These are phyloP conservation scores for Helostoma temminkii DNA, from an alignment of 2,797 vertebrate species.

Conservation along the genomic window DNA sequence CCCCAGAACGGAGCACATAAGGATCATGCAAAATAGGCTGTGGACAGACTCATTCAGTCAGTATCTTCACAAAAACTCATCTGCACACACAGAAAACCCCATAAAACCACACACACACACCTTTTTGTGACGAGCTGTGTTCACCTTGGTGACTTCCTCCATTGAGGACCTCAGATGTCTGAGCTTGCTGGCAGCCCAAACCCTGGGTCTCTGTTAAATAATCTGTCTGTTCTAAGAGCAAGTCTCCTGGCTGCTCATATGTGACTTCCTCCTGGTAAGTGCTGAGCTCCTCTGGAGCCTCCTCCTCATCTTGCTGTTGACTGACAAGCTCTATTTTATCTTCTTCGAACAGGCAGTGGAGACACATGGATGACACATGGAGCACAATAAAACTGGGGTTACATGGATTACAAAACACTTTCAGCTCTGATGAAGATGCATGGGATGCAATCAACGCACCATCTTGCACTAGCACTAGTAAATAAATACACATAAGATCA, in stretches of 20 bases:
- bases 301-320: conserved; percentile 63
- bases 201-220: conserved; percentile 79
- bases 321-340: conserved; percentile 84
- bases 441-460: conserved; percentile 54
- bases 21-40: conserved; percentile 56
- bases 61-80: conserved; percentile 8
- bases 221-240: conserved; percentile 77
- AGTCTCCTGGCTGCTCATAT: conserved; percentile 70
- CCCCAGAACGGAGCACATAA: conserved; percentile 30
- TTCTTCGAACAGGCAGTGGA: conserved; percentile 79
- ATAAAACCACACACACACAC: conserved; percentile 75
- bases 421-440: conserved; percentile 78
- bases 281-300: conserved; percentile 66
- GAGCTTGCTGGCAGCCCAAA: conserved; percentile 79
- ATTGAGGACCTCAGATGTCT: conserved; percentile 82
- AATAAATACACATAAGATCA: not conserved
- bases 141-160: conserved; percentile 82
- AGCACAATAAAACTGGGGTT: conserved; percentile 77
- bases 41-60: conserved; percentile 25
- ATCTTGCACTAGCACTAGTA: too few species aligned
- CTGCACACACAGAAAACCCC: conserved; percentile 15
- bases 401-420: conserved; percentile 77
- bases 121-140: conserved; percentile 72
- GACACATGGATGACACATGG: conserved; percentile 80
- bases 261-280: conserved; percentile 70